These are phyloP conservation scores for Tenthredo mesomela DNA, from an alignment of 2,888 invertebrate genomes.

Conservation along the genomic window DNA sequence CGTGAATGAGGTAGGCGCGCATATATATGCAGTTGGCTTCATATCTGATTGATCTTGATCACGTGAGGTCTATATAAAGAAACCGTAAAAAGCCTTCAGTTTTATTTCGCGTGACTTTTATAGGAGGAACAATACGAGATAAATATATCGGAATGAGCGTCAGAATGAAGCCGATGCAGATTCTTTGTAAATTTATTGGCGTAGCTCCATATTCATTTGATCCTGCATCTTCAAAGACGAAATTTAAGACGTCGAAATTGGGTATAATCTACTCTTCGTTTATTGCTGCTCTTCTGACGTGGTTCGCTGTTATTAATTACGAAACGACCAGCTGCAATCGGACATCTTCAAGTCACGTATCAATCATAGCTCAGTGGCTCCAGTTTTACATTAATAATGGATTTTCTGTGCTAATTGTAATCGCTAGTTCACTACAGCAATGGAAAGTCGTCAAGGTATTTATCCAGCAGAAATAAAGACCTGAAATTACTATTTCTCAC, in stretches of 20 bases:
- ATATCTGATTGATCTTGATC: constrained; percentile 15
- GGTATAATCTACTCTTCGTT: constrained; percentile 10
- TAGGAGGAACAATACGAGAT: background rate
- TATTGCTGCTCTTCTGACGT: background rate
- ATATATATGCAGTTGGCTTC: background rate
- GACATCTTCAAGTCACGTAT: constrained; percentile 8
- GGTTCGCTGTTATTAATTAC: constrained; percentile 20
- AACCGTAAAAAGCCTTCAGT: background rate
- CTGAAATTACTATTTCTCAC: background rate
- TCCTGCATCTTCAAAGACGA: background rate
- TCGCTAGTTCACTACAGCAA: background rate
- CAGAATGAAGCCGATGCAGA: constrained; percentile 1
- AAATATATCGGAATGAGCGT: constrained; percentile 27
- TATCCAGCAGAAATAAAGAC: background rate
- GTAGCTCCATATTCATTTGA: constrained; percentile 28
- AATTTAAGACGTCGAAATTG: constrained; percentile 8
- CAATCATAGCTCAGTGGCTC: constrained; percentile 26
- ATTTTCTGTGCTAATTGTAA: constrained; percentile 14
- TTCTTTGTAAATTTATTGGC: constrained; percentile 29
- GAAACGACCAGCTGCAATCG: background rate
- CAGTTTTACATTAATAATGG: constrained; percentile 39
- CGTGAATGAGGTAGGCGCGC: background rate
- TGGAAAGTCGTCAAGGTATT: constrained; percentile 23
- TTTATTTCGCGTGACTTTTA: background rate
- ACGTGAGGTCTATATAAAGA: background rate